Evolutionary conservation across 2,113 vertebrate species (phyloP).

Genomic region (Perca fluviatilis): DNA sequence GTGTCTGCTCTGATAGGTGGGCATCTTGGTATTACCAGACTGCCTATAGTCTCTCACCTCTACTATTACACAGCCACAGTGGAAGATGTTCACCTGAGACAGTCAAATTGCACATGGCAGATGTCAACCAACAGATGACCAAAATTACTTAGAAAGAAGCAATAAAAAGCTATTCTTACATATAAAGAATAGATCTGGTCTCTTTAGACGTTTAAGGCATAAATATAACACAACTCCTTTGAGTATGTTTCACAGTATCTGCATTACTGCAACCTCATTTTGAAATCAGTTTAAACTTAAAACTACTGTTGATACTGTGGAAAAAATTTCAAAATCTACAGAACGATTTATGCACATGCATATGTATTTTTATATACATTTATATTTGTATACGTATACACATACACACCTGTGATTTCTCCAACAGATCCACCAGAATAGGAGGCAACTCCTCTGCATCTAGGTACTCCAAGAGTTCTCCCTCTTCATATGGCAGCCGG

Average conservation of each 20-base stretch:
- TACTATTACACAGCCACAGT: constrained; percentile 97
- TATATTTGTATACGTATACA: neutral
- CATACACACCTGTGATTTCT: constrained; percentile 95
- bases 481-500: constrained; percentile 97
- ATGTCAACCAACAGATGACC: neutral
- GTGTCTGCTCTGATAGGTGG: constrained; percentile 94
- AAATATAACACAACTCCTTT: neutral
- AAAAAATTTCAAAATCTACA: neutral
- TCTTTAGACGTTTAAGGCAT: neutral
- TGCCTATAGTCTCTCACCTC: constrained; percentile 98
- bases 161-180: neutral
- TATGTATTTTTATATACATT: too few relatives aligned
- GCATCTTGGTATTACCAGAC: constrained; percentile 93
- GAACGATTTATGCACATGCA: neutral
- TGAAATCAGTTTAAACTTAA: neutral
- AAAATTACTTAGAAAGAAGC: neutral
- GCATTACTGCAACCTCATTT: neutral
- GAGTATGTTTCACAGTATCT: neutral
- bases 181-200: neutral
- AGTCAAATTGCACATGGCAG: constrained; percentile 14
- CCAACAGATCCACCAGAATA: constrained; percentile 97
- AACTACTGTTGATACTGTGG: neutral
- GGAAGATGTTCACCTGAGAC: constrained; percentile 98
- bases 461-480: constrained; percentile 96
- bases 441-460: constrained; percentile 98